phyloP scores from a whole-genome alignment of 2,888 invertebrate species.

The Thysanoteuthis rhombus region DNA sequence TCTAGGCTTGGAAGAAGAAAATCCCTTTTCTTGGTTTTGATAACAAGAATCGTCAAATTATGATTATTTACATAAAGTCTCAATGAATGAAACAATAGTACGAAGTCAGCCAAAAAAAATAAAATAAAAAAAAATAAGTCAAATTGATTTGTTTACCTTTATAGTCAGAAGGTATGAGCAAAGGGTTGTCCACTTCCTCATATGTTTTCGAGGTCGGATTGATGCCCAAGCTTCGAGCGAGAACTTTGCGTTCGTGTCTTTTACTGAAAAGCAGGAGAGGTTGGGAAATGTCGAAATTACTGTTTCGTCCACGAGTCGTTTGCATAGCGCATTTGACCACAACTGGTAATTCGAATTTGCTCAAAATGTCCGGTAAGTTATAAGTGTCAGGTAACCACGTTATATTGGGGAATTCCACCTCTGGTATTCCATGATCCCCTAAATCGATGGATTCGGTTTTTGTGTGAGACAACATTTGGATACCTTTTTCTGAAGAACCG shows the following conservation, averaged over 20 bases:
- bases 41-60: too few species aligned
- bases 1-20: too few species aligned
- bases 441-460: slow-evolving; percentile 14
- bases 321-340: slow-evolving; percentile 19
- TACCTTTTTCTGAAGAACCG: not conserved
- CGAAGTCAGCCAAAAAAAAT: too few species aligned
- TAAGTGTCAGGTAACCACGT: slow-evolving; percentile 12
- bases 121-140: too few species aligned
- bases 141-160: slow-evolving; percentile 45
- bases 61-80: too few species aligned
- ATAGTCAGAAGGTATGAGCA: slow-evolving; percentile 59
- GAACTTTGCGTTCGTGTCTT: slow-evolving; percentile 52
- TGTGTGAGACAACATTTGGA: not conserved
- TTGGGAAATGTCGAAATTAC: slow-evolving; percentile 51
- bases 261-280: slow-evolving; percentile 53
- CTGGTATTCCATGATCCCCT: not conserved
- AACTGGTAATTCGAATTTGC: slow-evolving; percentile 15
- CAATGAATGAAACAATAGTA: too few species aligned
- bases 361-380: slow-evolving; percentile 17
- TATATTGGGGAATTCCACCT: slow-evolving; percentile 22
- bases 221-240: slow-evolving; percentile 44
- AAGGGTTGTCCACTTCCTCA: slow-evolving; percentile 50
- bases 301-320: not conserved
- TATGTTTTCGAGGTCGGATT: slow-evolving; percentile 41
- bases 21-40: too few species aligned